These are phyloP conservation scores for Tenthredo livida DNA, from an alignment of 2,888 invertebrate genomes.

Conservation along the genomic window DNA sequence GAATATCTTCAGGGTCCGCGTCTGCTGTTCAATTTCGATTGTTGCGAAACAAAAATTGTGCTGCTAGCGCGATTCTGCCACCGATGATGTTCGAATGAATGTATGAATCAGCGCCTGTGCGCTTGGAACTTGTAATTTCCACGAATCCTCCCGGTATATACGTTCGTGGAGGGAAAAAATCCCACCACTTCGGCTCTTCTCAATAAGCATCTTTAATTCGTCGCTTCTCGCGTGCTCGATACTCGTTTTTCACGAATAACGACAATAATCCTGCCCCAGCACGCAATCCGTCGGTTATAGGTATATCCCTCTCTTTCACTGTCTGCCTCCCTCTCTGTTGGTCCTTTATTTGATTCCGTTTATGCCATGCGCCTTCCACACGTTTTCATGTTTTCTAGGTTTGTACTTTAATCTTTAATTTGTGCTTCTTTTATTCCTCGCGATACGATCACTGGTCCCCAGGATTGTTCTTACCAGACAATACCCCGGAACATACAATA, in stretches of 20 bases:
- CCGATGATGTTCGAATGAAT: too few species aligned
- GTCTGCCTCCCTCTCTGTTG: background rate
- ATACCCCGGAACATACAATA: conserved; percentile 1
- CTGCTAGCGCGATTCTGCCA: too few species aligned
- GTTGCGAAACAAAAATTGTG: too few species aligned
- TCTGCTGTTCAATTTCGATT: too few species aligned
- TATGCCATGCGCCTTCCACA: background rate
- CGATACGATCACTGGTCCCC: background rate
- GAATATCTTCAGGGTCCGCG: too few species aligned
- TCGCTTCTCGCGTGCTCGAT: background rate
- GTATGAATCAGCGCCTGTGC: too few species aligned
- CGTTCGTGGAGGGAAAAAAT: background rate
- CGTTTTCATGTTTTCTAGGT: background rate
- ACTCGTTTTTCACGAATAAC: background rate
- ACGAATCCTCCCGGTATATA: too few species aligned
- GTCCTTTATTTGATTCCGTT: background rate
- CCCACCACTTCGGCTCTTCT: background rate
- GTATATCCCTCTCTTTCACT: background rate
- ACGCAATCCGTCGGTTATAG: background rate
- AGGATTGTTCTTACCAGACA: background rate
- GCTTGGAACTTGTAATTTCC: too few species aligned
- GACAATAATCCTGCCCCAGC: background rate
- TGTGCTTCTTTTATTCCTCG: background rate
- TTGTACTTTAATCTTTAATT: background rate
- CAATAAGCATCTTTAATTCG: background rate